Conservation (phyloP, 2,113 vertebrate genomes). For the Pygoscelis antarcticus region DNA sequence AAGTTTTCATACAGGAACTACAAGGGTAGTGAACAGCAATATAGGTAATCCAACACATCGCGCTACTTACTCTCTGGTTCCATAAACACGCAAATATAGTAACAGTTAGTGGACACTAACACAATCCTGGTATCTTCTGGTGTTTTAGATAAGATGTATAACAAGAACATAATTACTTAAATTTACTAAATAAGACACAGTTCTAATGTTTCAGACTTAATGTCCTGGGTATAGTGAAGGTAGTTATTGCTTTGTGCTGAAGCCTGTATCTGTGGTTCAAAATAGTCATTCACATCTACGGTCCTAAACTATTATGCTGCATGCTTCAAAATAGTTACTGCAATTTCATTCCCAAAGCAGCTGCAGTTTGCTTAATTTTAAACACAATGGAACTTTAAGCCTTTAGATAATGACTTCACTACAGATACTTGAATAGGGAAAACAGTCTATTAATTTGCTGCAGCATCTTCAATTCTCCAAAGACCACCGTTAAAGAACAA, state of each 20-base stretch:
- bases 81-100: neutral
- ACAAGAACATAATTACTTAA: neutral
- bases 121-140: neutral
- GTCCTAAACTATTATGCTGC: neutral
- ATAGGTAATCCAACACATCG: neutral
- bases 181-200: neutral
- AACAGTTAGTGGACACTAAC: neutral
- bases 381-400: neutral
- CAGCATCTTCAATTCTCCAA: neutral
- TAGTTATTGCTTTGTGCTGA: neutral
- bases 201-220: neutral
- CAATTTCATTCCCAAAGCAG: neutral
- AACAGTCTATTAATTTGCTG: slow-evolving; percentile 1
- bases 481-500: neutral
- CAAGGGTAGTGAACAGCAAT: neutral
- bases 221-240: neutral
- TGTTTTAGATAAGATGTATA: neutral
- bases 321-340: neutral
- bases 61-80: neutral
- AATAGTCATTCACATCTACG: neutral
- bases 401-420: neutral
- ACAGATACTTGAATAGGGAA: neutral
- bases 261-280: neutral
- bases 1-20: neutral
- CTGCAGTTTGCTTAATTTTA: neutral